Evolutionary conservation across 92 coral and sea anemone species (phyloP), one percentile per base, ranked within the genome.

Genomic region (Nematostella vectensis): DNA sequence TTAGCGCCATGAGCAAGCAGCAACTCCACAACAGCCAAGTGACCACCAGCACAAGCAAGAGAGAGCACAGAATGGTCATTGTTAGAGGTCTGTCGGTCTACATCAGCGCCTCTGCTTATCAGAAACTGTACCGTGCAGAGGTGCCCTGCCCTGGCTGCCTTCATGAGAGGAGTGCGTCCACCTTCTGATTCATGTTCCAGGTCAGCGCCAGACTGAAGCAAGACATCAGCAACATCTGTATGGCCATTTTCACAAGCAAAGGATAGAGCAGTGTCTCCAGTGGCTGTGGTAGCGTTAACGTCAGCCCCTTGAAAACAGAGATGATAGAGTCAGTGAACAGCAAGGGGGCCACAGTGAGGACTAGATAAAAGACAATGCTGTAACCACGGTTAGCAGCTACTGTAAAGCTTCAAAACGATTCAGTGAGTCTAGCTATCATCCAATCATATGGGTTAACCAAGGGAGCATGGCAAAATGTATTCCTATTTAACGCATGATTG

Each of bases 231-330:
- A 3, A 93, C 99, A 75, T 93, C 99, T n/a, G 99, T 93, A 75
- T 93, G 99, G 19, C 99, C 99, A 79, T 93, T 93, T 62, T 93
- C 99, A 78, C 99, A 93, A 3, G 99, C 85, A 87, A 93, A 93
- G 3, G 99, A 93, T 57, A 93, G 63, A 0, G 99, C 93, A 0
- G 99, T 93, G 58, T 93, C 99, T 38, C 94, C 94, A 39, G 99
- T 93, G 15, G 87, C 96, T 53, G 99, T 93, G 6, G 99, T 82
- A 21, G 96, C 96, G 61, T 85, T 93, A 47, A 93, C 96, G 57
- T 74, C 71, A 43, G 96, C 88, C 67, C 84, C 99, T 89, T 67
- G 0, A 61, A 53, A 13, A 22, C 16, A n/a, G n/a, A n/a, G n/a
- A n/a, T n/a, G 25, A 3, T 15, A 17, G 43, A 17, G 21, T 9